A percentile compares a stretch with the other conserved stretches of the same genome.
Evolutionary conservation across 2,888 invertebrate species (phyloP).

Genomic region (Metopia argyrocephala): DNA sequence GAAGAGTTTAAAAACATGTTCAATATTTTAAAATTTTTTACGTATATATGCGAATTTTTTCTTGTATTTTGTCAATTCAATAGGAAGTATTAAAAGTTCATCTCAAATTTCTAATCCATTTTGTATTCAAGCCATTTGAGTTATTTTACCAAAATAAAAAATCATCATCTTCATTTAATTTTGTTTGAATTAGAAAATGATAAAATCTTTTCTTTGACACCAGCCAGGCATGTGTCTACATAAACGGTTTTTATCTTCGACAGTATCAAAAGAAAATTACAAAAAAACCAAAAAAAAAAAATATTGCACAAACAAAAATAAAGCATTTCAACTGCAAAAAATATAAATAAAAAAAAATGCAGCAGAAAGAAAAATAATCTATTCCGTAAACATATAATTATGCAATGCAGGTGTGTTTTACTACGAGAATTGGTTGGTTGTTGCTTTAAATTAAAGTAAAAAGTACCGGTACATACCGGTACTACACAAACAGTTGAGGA

Average conservation of each 20-base stretch:
- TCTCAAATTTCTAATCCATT: slow-evolving; percentile 48
- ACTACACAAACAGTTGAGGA: slow-evolving; percentile 20
- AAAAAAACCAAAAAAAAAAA: slow-evolving; percentile 7
- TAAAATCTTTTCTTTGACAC: slow-evolving; percentile 54
- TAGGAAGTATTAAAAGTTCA: slow-evolving; percentile 18
- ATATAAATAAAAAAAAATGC: not conserved
- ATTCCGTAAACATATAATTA: slow-evolving; percentile 39
- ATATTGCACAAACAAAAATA: not conserved
- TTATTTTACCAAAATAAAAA: not conserved
- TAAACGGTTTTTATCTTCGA: slow-evolving; percentile 45
- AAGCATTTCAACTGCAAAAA: slow-evolving; percentile 43
- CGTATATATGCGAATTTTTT: too few species aligned
- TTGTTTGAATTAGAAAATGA: slow-evolving; percentile 13
- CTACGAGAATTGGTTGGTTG: not conserved
- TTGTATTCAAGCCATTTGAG: slow-evolving; percentile 18
- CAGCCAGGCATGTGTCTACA: slow-evolving; percentile 59
- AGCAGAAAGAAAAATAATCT: not conserved
- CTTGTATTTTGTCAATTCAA: too few species aligned
- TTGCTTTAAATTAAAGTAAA: slow-evolving; percentile 7
- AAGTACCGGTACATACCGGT: slow-evolving; percentile 22
- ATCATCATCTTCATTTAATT: slow-evolving; percentile 1
- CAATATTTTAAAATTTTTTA: not conserved
- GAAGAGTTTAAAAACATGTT: too few species aligned
- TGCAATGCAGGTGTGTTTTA: slow-evolving; percentile 58
- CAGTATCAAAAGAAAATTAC: slow-evolving; percentile 25